Conservation (phyloP, 2,113 vertebrate genomes). For the Crotalus horridus region DNA sequence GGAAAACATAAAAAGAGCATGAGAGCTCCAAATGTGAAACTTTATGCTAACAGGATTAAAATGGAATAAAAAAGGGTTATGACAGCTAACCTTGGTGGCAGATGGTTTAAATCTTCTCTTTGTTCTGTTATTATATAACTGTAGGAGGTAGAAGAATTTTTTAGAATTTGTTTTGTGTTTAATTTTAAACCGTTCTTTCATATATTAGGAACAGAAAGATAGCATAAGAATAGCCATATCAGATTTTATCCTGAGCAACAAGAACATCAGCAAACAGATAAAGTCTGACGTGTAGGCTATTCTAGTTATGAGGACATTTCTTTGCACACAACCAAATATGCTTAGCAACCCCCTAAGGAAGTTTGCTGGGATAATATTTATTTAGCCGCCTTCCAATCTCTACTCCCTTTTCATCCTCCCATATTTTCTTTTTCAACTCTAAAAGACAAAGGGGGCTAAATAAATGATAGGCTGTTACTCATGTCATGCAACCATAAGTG, state of each 20-base stretch:
- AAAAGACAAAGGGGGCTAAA: not conserved
- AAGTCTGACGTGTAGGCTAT: not conserved
- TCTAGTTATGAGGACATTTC: not conserved
- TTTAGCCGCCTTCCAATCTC: not conserved
- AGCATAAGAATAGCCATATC: not conserved
- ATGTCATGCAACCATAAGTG: not conserved
- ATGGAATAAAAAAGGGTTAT: not conserved
- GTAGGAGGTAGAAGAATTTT: slow-evolving; percentile 25
- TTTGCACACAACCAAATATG: not conserved
- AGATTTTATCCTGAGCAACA: not conserved
- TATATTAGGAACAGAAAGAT: not conserved
- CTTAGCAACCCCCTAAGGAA: not conserved
- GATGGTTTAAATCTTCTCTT: slow-evolving; percentile 42
- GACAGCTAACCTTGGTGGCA: slow-evolving; percentile 36
- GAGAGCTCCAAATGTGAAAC: slow-evolving; percentile 8
- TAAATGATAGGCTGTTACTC: not conserved
- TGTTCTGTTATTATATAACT: slow-evolving; percentile 6
- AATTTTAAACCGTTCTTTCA: not conserved
- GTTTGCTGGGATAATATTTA: not conserved
- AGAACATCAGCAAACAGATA: not conserved
- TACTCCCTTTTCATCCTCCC: not conserved
- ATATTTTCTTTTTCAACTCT: not conserved
- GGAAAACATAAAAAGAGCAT: slow-evolving; percentile 4
- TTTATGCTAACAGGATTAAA: not conserved
- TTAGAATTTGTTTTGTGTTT: slow-evolving; percentile 20